Conservation (phyloP, 2,113 vertebrate species). For the Anoura caudifer region DNA sequence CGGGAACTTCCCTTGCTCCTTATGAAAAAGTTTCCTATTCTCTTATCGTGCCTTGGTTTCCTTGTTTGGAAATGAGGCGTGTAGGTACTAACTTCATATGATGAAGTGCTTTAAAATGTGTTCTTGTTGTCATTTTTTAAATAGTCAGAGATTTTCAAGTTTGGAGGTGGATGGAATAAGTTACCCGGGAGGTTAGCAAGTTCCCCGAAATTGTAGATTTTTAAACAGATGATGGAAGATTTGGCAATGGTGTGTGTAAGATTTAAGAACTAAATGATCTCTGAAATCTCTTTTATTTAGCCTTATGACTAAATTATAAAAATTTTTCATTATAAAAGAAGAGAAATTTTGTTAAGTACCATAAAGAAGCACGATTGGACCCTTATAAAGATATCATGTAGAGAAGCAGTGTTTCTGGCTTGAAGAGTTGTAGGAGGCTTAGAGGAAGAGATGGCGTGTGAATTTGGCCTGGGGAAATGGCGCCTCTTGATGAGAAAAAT, state of each 20-base stretch:
- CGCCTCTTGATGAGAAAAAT: not conserved
- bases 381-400: not conserved
- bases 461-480: not conserved
- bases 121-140: conserved; percentile 27
- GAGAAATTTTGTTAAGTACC: not conserved
- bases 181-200: not conserved
- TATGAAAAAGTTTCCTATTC: not conserved
- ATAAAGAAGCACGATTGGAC: not conserved
- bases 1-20: not conserved
- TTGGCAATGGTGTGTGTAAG: not conserved
- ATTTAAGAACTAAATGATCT: conserved; percentile 29
- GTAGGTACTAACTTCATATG: not conserved
- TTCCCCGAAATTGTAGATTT: not conserved
- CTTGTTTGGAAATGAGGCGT: conserved; percentile 6
- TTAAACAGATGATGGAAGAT: not conserved
- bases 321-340: not conserved
- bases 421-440: not conserved
- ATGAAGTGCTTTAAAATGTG: not conserved
- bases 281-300: conserved; percentile 42
- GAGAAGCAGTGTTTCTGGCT: not conserved
- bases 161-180: not conserved
- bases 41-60: not conserved
- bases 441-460: not conserved
- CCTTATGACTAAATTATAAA: conserved; percentile 8
- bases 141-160: not conserved